These are phyloP conservation scores for Agonopterix heracliana DNA, from an alignment of 2,888 invertebrate genomes.

Conservation along the genomic window DNA sequence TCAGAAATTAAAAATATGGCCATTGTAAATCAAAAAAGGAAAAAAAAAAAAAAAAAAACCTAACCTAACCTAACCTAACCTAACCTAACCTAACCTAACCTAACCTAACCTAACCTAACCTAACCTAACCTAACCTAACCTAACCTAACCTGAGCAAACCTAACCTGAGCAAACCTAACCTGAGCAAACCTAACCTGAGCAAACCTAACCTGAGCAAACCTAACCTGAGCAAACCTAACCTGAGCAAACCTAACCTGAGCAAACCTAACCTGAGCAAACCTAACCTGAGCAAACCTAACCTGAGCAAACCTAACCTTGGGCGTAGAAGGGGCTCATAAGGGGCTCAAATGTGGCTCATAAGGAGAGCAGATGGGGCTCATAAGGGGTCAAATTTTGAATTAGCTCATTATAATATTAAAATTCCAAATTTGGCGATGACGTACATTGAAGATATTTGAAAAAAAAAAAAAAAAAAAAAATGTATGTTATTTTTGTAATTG, in stretches of 20 bases:
- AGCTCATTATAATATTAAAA: no score
- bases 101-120: conserved; percentile 11
- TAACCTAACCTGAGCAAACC: conserved; percentile 10
- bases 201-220: conserved; percentile 1
- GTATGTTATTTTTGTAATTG: no score
- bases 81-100: conserved; percentile 11
- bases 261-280: conserved; percentile 1
- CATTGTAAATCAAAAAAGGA: no score
- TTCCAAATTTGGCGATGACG: no score
- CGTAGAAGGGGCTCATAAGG: no score
- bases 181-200: conserved; percentile 3
- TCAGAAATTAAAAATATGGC: no score
- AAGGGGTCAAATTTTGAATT: no score
- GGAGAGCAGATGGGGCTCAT: no score
- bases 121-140: conserved; percentile 12
- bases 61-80: conserved; percentile 7
- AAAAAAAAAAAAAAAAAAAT: no score
- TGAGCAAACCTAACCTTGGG: conserved; percentile 5
- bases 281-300: conserved; percentile 8
- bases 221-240: not conserved
- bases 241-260: conserved; percentile 1
- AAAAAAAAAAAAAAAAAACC: no score
- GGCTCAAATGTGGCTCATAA: no score
- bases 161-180: conserved; percentile 7
- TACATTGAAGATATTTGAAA: no score